Percentiles rank a stretch among this genome's conserved stretches.
These are phyloP conservation scores for Phlogophora meticulosa DNA, from an alignment of 2,888 invertebrate genomes.

Conservation along the genomic window DNA sequence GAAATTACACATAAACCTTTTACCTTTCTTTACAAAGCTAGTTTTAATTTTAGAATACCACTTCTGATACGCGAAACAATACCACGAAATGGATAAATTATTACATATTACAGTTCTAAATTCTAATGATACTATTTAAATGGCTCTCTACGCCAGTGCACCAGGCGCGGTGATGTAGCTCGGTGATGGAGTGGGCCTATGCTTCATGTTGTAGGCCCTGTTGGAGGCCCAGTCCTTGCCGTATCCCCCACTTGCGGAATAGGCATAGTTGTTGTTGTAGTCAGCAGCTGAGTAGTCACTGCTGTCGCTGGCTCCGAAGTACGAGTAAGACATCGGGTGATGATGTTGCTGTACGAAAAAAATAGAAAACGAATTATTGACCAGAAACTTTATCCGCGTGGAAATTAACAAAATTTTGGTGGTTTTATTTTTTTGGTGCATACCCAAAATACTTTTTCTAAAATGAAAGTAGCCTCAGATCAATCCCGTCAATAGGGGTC, in stretches of 20 bases:
- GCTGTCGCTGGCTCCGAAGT: constrained; percentile 83
- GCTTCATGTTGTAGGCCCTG: constrained; percentile 84
- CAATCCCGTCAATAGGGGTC: no score
- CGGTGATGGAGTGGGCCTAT: constrained; percentile 79
- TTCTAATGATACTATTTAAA: constrained; percentile 1
- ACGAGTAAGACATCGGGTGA: constrained; percentile 83
- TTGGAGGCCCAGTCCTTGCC: constrained; percentile 89
- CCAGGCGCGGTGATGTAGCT: constrained; percentile 87
- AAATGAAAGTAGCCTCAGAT: no score
- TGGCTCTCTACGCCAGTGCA: constrained; percentile 69
- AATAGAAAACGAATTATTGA: no score
- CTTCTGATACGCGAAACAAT: no score
- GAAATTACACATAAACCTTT: no score
- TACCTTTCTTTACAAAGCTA: no score
- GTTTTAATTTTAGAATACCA: no score
- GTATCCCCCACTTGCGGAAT: constrained; percentile 83
- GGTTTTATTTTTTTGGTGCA: no score
- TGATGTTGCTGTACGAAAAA: constrained; percentile 73
- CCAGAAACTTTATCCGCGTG: no score
- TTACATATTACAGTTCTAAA: not conserved
- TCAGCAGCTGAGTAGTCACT: constrained; percentile 83
- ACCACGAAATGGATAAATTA: no score
- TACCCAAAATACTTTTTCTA: no score
- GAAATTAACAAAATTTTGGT: no score
- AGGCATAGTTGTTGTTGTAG: constrained; percentile 82